Percentiles rank a stretch among this genome's conserved stretches.
Evolutionary conservation across 2,888 invertebrate species (phyloP).

Genomic region (Pandemis heparana): DNA sequence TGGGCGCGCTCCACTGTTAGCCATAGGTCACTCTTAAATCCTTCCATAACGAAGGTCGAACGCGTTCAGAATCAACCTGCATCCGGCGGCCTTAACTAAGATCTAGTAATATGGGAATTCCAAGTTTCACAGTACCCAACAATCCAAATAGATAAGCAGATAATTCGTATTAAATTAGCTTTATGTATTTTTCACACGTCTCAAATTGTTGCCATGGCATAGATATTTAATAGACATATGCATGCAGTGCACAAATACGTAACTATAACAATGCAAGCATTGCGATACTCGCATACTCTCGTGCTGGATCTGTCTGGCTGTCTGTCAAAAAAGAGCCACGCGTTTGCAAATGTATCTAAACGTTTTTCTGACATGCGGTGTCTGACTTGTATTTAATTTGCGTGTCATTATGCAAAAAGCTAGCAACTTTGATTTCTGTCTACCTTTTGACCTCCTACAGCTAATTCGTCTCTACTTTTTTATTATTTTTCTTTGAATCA

Average conservation of each 20-base stretch:
- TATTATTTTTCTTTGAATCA: neutral
- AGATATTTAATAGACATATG: conserved; percentile 18
- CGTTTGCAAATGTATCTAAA: neutral
- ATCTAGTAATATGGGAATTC: neutral
- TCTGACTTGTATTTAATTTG: conserved; percentile 13
- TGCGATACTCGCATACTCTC: conserved; percentile 10
- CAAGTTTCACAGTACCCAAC: neutral
- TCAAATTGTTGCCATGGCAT: conserved; percentile 32
- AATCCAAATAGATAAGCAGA: conserved; percentile 10
- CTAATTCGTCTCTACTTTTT: neutral
- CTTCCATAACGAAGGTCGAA: too few relatives aligned
- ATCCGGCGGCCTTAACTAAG: neutral
- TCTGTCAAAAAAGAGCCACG: conserved; percentile 3
- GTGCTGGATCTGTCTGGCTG: conserved; percentile 10
- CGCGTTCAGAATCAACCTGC: too few relatives aligned
- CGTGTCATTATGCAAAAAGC: neutral
- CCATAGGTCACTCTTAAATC: too few relatives aligned
- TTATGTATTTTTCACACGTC: conserved; percentile 32
- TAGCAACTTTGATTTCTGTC: conserved; percentile 14
- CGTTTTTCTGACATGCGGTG: neutral
- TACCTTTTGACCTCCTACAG: conserved; percentile 13
- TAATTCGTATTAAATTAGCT: neutral
- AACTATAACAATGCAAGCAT: conserved; percentile 4
- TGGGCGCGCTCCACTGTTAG: too few relatives aligned
- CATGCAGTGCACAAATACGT: conserved; percentile 21